Percentiles rank a stretch among this genome's conserved stretches.
Conservation (phyloP, 2,797 vertebrate genomes). For the Melanogrammus aeglefinus region DNA sequence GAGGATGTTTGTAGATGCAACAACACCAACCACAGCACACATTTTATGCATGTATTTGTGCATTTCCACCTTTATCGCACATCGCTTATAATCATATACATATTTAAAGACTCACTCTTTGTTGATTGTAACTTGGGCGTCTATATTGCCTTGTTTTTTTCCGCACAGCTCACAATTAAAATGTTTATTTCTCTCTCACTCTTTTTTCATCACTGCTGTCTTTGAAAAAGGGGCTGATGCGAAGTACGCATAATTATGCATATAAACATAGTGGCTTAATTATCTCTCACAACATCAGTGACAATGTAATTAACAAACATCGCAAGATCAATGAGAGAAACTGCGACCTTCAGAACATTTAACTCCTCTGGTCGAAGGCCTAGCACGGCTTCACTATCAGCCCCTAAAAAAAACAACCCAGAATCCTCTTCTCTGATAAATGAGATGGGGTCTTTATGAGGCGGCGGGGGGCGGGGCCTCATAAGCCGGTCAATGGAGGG, state of each 20-base stretch:
- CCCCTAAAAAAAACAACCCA: conserved; percentile 58
- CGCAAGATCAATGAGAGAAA: conserved; percentile 99
- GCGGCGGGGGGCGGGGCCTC: conserved; percentile 42
- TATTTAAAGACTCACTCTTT: conserved; percentile 57
- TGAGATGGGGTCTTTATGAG: conserved; percentile 59
- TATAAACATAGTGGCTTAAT: conserved; percentile 99
- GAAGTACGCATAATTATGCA: conserved; percentile 99
- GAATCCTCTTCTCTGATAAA: conserved; percentile 73
- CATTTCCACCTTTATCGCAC: conserved; percentile 31
- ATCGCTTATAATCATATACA: no score
- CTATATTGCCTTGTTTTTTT: conserved; percentile 80
- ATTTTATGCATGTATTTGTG: conserved; percentile 46
- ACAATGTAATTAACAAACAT: conserved; percentile 99
- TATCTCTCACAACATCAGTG: conserved; percentile 99
- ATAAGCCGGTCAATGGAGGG: conserved; percentile 54
- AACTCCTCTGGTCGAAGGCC: conserved; percentile 78
- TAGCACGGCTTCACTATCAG: conserved; percentile 75
- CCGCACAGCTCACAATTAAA: conserved; percentile 80
- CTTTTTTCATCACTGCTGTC: conserved; percentile 71
- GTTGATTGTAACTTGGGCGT: conserved; percentile 85
- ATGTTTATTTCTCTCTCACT: conserved; percentile 47
- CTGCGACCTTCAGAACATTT: conserved; percentile 98
- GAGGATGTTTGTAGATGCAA: conserved; percentile 66
- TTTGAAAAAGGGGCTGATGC: conserved; percentile 89
- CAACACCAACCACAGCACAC: conserved; percentile 57